Percentiles rank a stretch among this genome's conserved stretches.
Conservation (phyloP, 2,797 vertebrate species). For the Urocyon cinereoargenteus region DNA sequence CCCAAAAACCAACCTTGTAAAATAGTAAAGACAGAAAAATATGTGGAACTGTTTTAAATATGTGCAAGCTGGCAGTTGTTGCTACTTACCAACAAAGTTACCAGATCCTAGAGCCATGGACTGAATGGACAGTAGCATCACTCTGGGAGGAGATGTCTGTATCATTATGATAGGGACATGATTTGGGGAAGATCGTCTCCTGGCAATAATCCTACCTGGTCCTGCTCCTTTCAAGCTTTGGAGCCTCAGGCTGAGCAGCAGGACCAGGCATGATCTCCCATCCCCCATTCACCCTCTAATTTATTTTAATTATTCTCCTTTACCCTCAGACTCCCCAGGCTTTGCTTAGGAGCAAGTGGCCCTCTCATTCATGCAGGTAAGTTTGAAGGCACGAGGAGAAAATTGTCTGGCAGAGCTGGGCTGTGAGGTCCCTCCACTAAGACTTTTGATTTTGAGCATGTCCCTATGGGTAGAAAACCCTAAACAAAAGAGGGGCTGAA, state of each 20-base stretch:
- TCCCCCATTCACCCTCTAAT: constrained; percentile 75
- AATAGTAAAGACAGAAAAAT: neutral
- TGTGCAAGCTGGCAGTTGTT: neutral
- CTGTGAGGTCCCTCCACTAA: constrained; percentile 49
- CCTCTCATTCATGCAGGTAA: constrained; percentile 34
- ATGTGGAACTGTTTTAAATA: neutral
- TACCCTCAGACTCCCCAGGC: constrained; percentile 71
- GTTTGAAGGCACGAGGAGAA: constrained; percentile 60
- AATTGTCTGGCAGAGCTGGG: constrained; percentile 54
- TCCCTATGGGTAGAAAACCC: constrained; percentile 41
- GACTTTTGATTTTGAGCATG: constrained; percentile 55
- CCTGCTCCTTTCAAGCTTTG: constrained; percentile 62
- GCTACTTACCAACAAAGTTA: neutral
- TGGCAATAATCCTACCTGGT: constrained; percentile 4
- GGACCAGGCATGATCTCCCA: constrained; percentile 75
- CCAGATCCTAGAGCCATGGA: neutral
- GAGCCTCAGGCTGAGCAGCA: constrained; percentile 64
- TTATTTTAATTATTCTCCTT: constrained; percentile 80
- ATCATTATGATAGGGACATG: neutral
- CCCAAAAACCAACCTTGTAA: neutral
- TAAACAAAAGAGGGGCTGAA: constrained; percentile 56
- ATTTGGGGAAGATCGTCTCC: constrained; percentile 3
- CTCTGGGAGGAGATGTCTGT: neutral
- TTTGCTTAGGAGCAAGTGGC: constrained; percentile 69
- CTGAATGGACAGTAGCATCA: accelerated